These are phyloP conservation scores for Indicator indicator DNA, from an alignment of 2,113 vertebrate genomes.

Conservation along the genomic window DNA sequence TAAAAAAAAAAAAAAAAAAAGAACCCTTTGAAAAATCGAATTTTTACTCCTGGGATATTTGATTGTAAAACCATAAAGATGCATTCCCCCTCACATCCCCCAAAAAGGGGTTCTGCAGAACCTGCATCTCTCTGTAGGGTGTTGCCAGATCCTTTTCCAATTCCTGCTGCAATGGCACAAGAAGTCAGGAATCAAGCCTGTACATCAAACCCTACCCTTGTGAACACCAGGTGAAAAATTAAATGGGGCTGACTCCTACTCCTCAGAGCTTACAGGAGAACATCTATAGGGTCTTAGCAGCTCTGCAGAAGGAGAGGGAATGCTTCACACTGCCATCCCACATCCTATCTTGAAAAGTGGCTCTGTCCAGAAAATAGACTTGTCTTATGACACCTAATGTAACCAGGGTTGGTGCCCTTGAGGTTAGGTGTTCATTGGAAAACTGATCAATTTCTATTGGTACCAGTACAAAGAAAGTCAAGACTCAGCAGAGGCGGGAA, in stretches of 20 bases:
- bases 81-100: not conserved
- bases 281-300: not conserved
- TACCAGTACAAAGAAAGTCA: not conserved
- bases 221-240: not conserved
- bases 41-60: not conserved
- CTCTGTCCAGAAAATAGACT: not conserved
- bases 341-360: not conserved
- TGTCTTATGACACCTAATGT: not conserved
- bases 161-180: not conserved
- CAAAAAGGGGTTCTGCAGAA: not conserved
- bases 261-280: rapidly evolving
- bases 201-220: not conserved
- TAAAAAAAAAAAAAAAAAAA: not conserved
- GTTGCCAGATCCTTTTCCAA: not conserved
- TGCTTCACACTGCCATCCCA: rapidly evolving
- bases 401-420: not conserved
- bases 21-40: not conserved
- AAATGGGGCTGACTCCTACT: not conserved
- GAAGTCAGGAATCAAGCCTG: not conserved
- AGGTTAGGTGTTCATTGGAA: not conserved
- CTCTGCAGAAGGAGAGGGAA: not conserved
- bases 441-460: not conserved
- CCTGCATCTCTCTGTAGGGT: not conserved
- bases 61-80: not conserved
- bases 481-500: not conserved